Base-by-base conservation (phyloP, 1,140 invertebrate species). In the Drosophila takahashii region DNA sequence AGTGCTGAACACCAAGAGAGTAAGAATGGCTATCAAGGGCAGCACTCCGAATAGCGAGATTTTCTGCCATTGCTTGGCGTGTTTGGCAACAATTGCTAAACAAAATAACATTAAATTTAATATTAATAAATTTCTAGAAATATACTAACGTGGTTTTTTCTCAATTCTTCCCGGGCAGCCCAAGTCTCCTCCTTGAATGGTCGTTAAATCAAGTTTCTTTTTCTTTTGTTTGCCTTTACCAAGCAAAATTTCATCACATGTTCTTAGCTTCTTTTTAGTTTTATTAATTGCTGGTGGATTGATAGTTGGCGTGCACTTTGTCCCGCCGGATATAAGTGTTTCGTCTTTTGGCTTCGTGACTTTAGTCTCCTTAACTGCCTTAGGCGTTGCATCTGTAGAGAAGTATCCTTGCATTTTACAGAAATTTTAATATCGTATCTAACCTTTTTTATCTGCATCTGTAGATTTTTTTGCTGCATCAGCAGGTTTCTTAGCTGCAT, bases 131-230 rank as follows among this genome's bases (percentile, higher is more conserved):
- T 15, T 15, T 8, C 0, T 15, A 32, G 1, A 15, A 6, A 15
- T 18, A 18, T 34, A 51, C 48, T 11, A 2, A 51, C 48, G 29
- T 51, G 27, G 26, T 32, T 32, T 51, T 16, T 51, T 51, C 6
- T 16, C 29, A 5, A 29, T 18, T 9, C 2, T 2, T 29, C 29
- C 10, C 6, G 10, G 48, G 11, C 48, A 51, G 15, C 48, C 48
- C 15, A 51, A 34, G 29, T 34, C 48, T 16, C 48, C 48, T 34
- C 48, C 48, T 51, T 51, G 48, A 16, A 51, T 51, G 2, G n/a
- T 10, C 4, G 48, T 51, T 34, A 51, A n/a, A 34, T 15, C 13
- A 6, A 8, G 4, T 8, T 51, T 34, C 27, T 15, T 32, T 2
- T 51, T 34, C 15, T 51, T 34, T 18, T 16, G n/a, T 2, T 16